Conservation (phyloP, 2,888 invertebrate species). For the Agriopis leucophaearia region DNA sequence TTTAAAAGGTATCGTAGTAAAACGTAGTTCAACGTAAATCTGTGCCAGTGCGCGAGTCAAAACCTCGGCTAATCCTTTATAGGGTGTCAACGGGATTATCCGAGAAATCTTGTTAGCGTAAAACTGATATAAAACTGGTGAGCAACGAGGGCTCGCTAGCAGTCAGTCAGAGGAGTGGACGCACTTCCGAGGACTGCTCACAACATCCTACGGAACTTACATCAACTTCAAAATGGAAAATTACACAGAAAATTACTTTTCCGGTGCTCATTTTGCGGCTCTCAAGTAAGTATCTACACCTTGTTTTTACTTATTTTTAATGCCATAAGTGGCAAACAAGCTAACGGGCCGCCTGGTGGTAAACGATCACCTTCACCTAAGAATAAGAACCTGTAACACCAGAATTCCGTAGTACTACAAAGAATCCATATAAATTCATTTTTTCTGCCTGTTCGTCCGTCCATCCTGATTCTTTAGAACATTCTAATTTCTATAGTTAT, state of each 20-base stretch:
- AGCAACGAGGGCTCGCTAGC: conserved; percentile 54
- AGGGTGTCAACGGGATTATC: conserved; percentile 75
- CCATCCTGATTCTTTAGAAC: no score
- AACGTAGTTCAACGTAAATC: conserved; percentile 65
- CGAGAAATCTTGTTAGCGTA: conserved; percentile 71
- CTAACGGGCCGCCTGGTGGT: no score
- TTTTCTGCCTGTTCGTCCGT: no score
- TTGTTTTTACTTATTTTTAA: background rate
- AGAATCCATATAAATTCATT: no score
- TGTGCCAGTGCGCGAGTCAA: conserved; percentile 64
- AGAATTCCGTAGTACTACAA: no score
- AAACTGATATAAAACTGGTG: conserved; percentile 71
- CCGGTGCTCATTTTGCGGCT: conserved; percentile 76
- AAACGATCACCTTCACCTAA: no score
- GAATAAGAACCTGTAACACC: no score
- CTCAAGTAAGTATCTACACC: conserved; percentile 64
- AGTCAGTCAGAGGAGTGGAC: conserved; percentile 83
- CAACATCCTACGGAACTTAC: conserved; percentile 40
- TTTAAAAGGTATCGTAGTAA: conserved; percentile 39
- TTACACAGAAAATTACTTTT: conserved; percentile 66
- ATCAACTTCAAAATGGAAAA: conserved; percentile 69
- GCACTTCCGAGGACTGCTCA: conserved; percentile 84
- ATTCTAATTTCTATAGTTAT: no score
- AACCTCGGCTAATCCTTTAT: conserved; percentile 80
- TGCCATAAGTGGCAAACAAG: background rate